A percentile compares a stretch with the other conserved stretches of the same genome.
phyloP scores from a whole-genome alignment of 2,888 invertebrate species.

The Agrochola macilenta region DNA sequence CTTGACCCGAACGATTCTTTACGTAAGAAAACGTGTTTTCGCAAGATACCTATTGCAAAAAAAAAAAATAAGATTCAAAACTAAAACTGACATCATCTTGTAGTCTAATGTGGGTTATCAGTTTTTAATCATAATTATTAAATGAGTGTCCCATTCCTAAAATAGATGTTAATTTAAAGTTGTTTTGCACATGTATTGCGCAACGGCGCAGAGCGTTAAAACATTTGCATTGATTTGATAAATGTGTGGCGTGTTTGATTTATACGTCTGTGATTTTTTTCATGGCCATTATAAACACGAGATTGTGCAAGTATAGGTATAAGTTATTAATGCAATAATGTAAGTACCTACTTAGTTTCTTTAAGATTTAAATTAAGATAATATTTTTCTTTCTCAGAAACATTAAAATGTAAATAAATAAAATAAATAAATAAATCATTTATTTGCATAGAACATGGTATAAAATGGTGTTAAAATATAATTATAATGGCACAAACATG shows the following conservation, averaged over 20 bases:
- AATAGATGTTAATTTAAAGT: slow-evolving; percentile 26
- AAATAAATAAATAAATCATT: no score
- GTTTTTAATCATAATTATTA: slow-evolving; percentile 30
- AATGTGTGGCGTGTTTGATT: slow-evolving; percentile 41
- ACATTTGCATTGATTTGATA: slow-evolving; percentile 47
- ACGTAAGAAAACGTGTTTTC: slow-evolving; percentile 25
- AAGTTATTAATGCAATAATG: slow-evolving; percentile 11
- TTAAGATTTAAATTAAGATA: not conserved
- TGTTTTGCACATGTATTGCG: slow-evolving; percentile 23
- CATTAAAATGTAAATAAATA: not conserved
- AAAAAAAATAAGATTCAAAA: not conserved
- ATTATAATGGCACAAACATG: no score
- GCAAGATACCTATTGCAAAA: not conserved
- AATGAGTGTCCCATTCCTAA: slow-evolving; percentile 22
- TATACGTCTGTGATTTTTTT: slow-evolving; percentile 36
- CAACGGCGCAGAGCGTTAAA: slow-evolving; percentile 25
- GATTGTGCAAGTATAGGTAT: slow-evolving; percentile 30
- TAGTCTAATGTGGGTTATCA: slow-evolving; percentile 33
- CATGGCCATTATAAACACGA: slow-evolving; percentile 47
- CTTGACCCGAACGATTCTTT: not conserved
- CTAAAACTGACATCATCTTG: slow-evolving; percentile 23
- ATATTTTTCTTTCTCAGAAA: not conserved
- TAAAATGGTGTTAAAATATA: no score
- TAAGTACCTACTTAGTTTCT: not conserved
- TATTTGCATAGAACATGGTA: no score